Evolutionary conservation across 2,113 vertebrate genomes (phyloP).

Genomic region (Apodemus sylvaticus): DNA sequence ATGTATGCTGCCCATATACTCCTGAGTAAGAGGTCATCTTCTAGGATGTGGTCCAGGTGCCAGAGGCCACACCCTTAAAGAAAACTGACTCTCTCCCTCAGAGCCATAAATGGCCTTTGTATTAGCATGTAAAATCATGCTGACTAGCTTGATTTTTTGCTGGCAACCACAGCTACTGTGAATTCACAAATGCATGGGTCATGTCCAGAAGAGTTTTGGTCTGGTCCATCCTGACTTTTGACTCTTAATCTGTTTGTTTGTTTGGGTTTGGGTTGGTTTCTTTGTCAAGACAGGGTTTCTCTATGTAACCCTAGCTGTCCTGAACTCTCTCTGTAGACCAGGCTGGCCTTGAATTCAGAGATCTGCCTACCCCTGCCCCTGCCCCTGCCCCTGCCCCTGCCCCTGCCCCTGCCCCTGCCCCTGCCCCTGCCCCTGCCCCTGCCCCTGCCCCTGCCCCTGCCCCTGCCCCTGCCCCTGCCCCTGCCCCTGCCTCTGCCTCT

Average conservation of each 20-base stretch:
- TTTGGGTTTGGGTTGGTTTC: background rate
- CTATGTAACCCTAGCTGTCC: background rate
- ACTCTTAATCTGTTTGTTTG: background rate
- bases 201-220: background rate
- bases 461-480: too few species aligned
- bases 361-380: background rate
- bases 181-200: background rate
- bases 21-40: background rate
- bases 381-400: background rate
- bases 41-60: background rate
- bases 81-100: background rate
- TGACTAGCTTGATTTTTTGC: background rate
- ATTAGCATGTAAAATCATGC: too few species aligned
- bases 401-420: background rate
- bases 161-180: background rate
- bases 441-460: too few species aligned
- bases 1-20: background rate
- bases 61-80: background rate
- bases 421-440: too few species aligned
- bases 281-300: background rate
- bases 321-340: background rate
- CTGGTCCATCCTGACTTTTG: background rate
- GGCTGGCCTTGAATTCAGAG: background rate
- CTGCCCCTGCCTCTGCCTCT: too few species aligned
- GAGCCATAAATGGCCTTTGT: background rate